phyloP scores from a whole-genome alignment of 2,113 vertebrate species.

The Nothoprocta perdicaria region DNA sequence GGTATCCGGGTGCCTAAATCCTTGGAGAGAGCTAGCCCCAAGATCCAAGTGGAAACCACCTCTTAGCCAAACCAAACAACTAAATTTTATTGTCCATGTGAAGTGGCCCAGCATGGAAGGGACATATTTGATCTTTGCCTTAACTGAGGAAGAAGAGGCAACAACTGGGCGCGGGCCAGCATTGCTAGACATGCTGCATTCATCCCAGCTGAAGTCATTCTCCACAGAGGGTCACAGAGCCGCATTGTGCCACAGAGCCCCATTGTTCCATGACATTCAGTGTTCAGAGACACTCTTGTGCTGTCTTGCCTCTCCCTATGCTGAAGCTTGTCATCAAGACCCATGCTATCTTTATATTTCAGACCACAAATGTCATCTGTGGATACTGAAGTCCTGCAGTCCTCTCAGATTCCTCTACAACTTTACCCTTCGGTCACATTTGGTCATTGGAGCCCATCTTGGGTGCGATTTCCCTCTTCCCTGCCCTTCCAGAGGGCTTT shows the following conservation, averaged over 20 bases:
- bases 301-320: neutral
- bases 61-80: neutral
- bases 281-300: neutral
- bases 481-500: neutral
- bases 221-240: neutral
- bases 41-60: neutral
- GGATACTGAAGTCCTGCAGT: neutral
- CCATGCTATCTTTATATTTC: neutral
- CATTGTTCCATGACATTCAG: conserved; percentile 9
- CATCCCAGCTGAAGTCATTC: neutral
- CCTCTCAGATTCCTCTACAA: neutral
- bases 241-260: conserved; percentile 48
- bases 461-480: neutral
- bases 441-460: neutral
- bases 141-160: neutral
- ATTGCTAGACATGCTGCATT: neutral
- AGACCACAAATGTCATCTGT: neutral
- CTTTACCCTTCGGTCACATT: accelerated
- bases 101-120: neutral
- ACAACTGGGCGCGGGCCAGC: neutral
- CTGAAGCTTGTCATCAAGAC: neutral
- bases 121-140: neutral
- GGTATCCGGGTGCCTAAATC: neutral
- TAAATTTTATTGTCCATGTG: accelerated
- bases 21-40: accelerated